Evolutionary conservation across 2,113 vertebrate species (phyloP).

Genomic region (Canis aureus): DNA sequence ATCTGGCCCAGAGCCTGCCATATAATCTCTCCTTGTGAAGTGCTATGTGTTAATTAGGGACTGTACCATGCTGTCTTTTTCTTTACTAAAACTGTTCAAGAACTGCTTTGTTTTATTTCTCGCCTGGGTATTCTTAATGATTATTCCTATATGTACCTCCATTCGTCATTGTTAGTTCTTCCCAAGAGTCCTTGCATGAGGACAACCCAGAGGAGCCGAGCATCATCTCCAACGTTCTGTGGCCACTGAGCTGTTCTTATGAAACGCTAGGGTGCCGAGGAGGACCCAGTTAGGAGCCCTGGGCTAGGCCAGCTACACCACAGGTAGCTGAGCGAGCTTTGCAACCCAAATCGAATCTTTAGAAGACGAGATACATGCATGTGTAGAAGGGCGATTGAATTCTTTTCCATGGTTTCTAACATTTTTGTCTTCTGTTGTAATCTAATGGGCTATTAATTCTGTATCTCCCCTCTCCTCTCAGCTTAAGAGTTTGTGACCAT

Average conservation of each 20-base stretch:
- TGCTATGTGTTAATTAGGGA: not conserved
- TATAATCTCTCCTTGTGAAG: not conserved
- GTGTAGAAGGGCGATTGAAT: not conserved
- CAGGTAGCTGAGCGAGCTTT: not conserved
- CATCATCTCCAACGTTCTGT: not conserved
- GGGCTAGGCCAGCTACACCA: not conserved
- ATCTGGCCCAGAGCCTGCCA: not conserved
- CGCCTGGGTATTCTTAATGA: not conserved
- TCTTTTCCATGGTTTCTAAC: not conserved
- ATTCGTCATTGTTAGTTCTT: not conserved
- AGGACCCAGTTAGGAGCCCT: not conserved
- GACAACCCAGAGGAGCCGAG: not conserved
- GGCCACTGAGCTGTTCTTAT: not conserved
- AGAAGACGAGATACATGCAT: not conserved
- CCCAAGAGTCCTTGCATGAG: not conserved
- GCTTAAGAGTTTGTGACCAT: not conserved
- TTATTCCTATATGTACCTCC: not conserved
- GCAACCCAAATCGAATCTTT: not conserved
- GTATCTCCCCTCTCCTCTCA: not conserved
- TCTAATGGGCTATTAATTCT: not conserved
- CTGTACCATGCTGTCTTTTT: not conserved
- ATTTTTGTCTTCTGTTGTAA: not conserved
- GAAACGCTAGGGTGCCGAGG: rapidly evolving
- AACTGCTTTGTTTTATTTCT: not conserved
- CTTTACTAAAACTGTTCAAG: not conserved